A percentile compares a stretch with the other conserved stretches of the same genome.
Conservation (phyloP, 2,797 vertebrate genomes). For the Denticeps clupeoides region DNA sequence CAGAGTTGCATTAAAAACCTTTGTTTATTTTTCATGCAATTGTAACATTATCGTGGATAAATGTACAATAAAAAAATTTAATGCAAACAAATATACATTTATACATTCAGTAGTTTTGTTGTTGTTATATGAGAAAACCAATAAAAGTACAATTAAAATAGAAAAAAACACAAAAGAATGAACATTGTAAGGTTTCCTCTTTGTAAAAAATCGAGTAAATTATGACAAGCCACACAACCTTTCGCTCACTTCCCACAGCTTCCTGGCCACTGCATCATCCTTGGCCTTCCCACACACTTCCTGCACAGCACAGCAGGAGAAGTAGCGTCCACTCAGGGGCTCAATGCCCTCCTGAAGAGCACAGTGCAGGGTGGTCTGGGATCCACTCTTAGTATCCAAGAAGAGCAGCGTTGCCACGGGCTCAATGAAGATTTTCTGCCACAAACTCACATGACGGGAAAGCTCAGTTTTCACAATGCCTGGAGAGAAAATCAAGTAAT, state of each 20-base stretch:
- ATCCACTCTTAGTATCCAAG: slow-evolving; percentile 47
- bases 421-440: slow-evolving; percentile 56
- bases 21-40: too few species aligned
- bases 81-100: too few species aligned
- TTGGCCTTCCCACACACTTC: slow-evolving; percentile 32
- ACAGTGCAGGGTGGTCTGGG: slow-evolving; percentile 64
- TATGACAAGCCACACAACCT: slow-evolving; percentile 41
- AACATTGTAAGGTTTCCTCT: too few species aligned
- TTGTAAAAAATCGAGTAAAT: too few species aligned
- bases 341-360: slow-evolving; percentile 56
- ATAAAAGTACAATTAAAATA: too few species aligned
- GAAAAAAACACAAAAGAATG: too few species aligned
- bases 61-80: too few species aligned
- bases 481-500: slow-evolving; percentile 11
- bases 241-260: slow-evolving; percentile 62
- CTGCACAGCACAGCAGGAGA: slow-evolving; percentile 46
- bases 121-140: too few species aligned
- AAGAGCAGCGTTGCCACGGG: slow-evolving; percentile 51
- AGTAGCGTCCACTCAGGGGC: slow-evolving; percentile 51
- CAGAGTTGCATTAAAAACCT: too few species aligned
- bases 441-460: slow-evolving; percentile 49
- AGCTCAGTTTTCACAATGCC: slow-evolving; percentile 55
- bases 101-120: too few species aligned
- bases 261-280: slow-evolving; percentile 42
- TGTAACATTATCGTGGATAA: too few species aligned